Conservation (phyloP, 1,140 invertebrate species). For the Drosophila setifemur region DNA sequence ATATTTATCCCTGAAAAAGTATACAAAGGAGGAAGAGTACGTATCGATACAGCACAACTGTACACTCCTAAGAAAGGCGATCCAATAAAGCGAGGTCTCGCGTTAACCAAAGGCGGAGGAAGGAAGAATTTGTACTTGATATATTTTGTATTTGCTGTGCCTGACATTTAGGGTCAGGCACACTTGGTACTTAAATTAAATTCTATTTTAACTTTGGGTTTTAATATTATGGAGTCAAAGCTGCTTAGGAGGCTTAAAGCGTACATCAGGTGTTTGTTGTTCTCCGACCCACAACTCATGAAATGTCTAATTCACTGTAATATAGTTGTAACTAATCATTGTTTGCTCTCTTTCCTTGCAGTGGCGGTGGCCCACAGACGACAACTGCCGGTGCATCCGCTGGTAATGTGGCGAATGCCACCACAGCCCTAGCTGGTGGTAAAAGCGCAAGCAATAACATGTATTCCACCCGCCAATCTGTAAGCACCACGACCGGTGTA, state of each 20-base stretch:
- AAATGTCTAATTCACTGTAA: neutral
- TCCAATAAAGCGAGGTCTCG: too few relatives aligned
- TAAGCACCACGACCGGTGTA: slow-evolving; percentile 91
- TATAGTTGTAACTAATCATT: slow-evolving; percentile 8
- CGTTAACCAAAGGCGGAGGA: too few relatives aligned
- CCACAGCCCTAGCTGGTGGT: slow-evolving; percentile 71
- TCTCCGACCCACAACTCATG: neutral
- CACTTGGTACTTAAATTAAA: neutral
- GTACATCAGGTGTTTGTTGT: neutral
- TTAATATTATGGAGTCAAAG: neutral
- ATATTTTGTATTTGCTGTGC: neutral
- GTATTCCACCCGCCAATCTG: slow-evolving; percentile 89
- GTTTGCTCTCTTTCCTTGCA: slow-evolving; percentile 46
- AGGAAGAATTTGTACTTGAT: neutral
- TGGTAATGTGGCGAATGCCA: slow-evolving; percentile 77
- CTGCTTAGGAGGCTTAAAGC: neutral
- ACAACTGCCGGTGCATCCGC: slow-evolving; percentile 81
- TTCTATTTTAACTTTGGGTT: neutral
- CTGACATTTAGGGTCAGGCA: neutral
- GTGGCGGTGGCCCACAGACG: slow-evolving; percentile 83
- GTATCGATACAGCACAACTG: slow-evolving; percentile 22
- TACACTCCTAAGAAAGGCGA: too few relatives aligned
- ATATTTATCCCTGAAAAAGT: slow-evolving; percentile 7
- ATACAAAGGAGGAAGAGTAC: slow-evolving; percentile 35
- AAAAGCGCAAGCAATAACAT: slow-evolving; percentile 87